A percentile compares a stretch with the other conserved stretches of the same genome.
These are phyloP conservation scores for Eugnorisma glareosa DNA, from an alignment of 2,888 invertebrate genomes.

Conservation along the genomic window DNA sequence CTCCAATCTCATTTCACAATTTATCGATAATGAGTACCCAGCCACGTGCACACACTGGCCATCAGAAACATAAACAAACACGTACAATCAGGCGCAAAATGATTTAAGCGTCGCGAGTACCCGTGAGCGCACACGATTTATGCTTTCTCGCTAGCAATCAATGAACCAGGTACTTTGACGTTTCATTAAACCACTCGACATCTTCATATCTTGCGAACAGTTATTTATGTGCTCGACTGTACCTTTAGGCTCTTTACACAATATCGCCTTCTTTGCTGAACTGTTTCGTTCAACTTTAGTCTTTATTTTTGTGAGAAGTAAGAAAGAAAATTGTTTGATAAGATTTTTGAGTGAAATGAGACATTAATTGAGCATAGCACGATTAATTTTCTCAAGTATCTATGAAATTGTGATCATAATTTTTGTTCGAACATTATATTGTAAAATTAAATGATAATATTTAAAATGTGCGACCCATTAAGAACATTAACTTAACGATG, in stretches of 20 bases:
- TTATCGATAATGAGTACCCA: conserved; percentile 66
- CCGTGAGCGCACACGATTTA: conserved; percentile 76
- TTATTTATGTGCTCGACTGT: conserved; percentile 85
- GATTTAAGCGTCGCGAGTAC: conserved; percentile 74
- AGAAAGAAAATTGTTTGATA: neutral
- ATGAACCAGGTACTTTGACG: conserved; percentile 86
- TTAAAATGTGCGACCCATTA: conserved; percentile 17
- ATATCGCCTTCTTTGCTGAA: conserved; percentile 50
- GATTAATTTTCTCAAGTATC: conserved; percentile 53
- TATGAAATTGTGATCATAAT: conserved; percentile 40
- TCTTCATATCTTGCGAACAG: conserved; percentile 85
- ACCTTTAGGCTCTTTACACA: conserved; percentile 77
- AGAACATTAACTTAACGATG: conserved; percentile 21
- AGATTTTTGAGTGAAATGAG: conserved; percentile 39
- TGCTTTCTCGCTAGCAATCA: conserved; percentile 78
- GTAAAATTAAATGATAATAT: conserved; percentile 27
- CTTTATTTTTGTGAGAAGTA: neutral
- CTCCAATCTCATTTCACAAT: conserved; percentile 53
- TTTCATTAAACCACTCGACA: conserved; percentile 87
- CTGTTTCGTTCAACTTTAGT: conserved; percentile 20
- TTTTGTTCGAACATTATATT: conserved; percentile 30
- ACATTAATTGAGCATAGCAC: conserved; percentile 37
- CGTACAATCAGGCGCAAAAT: conserved; percentile 73
- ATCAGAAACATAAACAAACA: conserved; percentile 73
- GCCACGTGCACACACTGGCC: conserved; percentile 60